Percentiles rank a stretch among this genome's conserved stretches.
These are phyloP conservation scores for Datnioides undecimradiatus DNA, from an alignment of 2,113 vertebrate genomes.

Conservation along the genomic window DNA sequence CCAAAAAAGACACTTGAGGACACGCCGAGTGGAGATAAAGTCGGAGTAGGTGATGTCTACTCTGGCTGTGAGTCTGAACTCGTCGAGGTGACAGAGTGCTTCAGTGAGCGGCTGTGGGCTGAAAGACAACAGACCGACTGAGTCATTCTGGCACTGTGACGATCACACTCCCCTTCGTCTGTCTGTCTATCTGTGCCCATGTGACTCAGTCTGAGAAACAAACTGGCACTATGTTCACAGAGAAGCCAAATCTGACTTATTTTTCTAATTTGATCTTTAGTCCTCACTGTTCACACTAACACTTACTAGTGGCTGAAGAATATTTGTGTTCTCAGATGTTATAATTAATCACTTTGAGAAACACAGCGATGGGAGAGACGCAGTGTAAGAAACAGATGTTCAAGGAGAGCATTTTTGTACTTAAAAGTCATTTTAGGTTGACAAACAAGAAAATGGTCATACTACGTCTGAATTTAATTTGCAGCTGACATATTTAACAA, in stretches of 20 bases:
- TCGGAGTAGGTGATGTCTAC: not conserved
- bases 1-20: slow-evolving; percentile 19
- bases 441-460: too few relatives aligned
- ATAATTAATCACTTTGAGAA: not conserved
- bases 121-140: slow-evolving; percentile 65
- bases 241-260: slow-evolving; percentile 22
- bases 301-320: not conserved
- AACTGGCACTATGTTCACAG: slow-evolving; percentile 34
- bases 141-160: slow-evolving; percentile 69
- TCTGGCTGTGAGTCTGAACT: slow-evolving; percentile 50
- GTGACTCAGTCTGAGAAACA: slow-evolving; percentile 58
- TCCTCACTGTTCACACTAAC: not conserved
- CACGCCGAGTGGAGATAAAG: slow-evolving; percentile 26
- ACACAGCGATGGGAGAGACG: not conserved
- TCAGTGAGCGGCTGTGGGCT: slow-evolving; percentile 49
- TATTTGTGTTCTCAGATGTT: not conserved
- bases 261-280: not conserved
- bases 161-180: slow-evolving; percentile 39
- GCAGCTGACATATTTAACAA: too few relatives aligned
- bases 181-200: slow-evolving; percentile 43
- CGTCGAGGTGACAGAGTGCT: slow-evolving; percentile 27
- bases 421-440: too few relatives aligned
- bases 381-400: too few relatives aligned
- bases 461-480: too few relatives aligned
- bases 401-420: too few relatives aligned